phyloP scores from a whole-genome alignment of 2,888 invertebrate genomes.

The Philonicus albiceps region DNA sequence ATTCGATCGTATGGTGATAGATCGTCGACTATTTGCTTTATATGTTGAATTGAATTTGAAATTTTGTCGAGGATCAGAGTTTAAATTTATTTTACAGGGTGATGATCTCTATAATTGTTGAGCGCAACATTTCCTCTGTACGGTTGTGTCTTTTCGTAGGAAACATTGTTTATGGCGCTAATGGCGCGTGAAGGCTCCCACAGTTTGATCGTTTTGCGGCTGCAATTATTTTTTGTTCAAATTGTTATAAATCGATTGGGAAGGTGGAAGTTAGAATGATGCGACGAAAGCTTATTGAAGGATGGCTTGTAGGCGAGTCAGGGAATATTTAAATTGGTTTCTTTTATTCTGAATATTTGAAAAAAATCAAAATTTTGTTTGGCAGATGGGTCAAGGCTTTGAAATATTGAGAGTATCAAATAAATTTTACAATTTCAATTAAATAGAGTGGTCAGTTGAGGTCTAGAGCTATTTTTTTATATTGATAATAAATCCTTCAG shows the following conservation, averaged over 20 bases:
- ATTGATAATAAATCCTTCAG: too few species aligned
- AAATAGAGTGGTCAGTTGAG: too few species aligned
- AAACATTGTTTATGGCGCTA: conserved; percentile 19
- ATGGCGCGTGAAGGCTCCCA: not conserved
- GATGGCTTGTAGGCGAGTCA: not conserved
- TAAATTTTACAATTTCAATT: not conserved
- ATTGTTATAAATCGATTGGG: not conserved
- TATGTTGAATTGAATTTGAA: not conserved
- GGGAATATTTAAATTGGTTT: not conserved
- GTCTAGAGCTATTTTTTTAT: too few species aligned
- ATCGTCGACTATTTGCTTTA: not conserved
- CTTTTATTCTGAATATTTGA: not conserved
- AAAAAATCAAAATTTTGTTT: not conserved
- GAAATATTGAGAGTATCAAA: not conserved
- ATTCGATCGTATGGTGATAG: not conserved
- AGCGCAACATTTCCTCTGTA: not conserved
- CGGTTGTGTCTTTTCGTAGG: not conserved
- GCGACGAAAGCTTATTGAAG: not conserved
- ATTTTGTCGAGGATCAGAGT: conserved; percentile 27
- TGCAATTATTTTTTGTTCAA: not conserved
- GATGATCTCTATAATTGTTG: conserved; percentile 12
- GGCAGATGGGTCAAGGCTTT: not conserved
- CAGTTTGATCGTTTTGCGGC: not conserved
- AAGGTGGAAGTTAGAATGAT: not conserved
- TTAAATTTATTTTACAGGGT: conserved; percentile 21